A percentile compares a stretch with the other conserved stretches of the same genome.
Conservation (phyloP, 2,113 vertebrate species). For the Craseonycteris thonglongyai region DNA sequence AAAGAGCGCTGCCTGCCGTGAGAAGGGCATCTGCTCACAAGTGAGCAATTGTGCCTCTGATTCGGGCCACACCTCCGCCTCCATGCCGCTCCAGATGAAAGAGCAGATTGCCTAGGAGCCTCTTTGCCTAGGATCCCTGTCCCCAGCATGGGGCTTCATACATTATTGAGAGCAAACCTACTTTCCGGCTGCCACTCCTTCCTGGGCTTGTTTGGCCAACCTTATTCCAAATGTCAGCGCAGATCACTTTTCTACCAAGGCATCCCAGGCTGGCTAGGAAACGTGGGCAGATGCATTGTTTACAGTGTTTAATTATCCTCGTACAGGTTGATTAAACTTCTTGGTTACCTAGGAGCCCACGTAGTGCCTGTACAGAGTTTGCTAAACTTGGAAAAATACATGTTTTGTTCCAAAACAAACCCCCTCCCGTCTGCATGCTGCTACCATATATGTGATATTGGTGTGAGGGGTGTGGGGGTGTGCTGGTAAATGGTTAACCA, state of each 20-base stretch:
- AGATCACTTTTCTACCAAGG: conserved; percentile 71
- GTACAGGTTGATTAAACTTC: conserved; percentile 80
- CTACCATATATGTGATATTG: not conserved
- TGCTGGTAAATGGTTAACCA: not conserved
- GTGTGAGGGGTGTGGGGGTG: not conserved
- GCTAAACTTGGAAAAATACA: conserved; percentile 57
- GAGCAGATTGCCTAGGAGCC: conserved; percentile 76
- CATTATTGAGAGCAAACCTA: conserved; percentile 80
- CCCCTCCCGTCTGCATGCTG: conserved; percentile 52
- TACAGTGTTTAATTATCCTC: conserved; percentile 80
- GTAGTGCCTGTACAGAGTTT: conserved; percentile 65
- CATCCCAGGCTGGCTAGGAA: conserved; percentile 67
- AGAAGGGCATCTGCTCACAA: conserved; percentile 82
- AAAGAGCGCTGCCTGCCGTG: conserved; percentile 62
- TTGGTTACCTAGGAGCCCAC: conserved; percentile 76
- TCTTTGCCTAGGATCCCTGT: conserved; percentile 79
- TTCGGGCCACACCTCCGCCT: conserved; percentile 79
- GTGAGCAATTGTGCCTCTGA: conserved; percentile 82
- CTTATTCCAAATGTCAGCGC: conserved; percentile 73
- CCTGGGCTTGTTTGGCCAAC: conserved; percentile 68
- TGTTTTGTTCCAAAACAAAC: conserved; percentile 59
- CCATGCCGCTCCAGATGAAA: conserved; percentile 79
- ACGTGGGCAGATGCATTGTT: conserved; percentile 81
- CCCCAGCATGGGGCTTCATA: conserved; percentile 75
- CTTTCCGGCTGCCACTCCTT: conserved; percentile 72